A percentile compares a stretch with the other conserved stretches of the same genome.
These are phyloP conservation scores for Drosophila bipectinata DNA, from an alignment of 1,140 invertebrate species.

Conservation along the genomic window DNA sequence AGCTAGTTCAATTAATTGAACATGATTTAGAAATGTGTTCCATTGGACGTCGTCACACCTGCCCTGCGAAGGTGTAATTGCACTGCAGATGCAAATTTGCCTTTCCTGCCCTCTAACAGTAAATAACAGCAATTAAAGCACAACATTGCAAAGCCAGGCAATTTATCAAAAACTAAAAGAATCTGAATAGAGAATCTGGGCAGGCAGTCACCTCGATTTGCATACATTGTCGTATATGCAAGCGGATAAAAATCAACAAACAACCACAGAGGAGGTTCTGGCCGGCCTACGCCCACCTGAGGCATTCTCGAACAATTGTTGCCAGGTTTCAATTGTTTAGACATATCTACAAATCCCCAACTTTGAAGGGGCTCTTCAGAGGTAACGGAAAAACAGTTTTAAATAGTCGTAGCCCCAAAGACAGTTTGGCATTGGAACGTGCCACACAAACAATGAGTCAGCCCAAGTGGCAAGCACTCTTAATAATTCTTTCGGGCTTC, in stretches of 20 bases:
- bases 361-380: constrained; percentile 17
- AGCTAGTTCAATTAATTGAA: constrained; percentile 71
- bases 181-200: constrained; percentile 7
- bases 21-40: constrained; percentile 64
- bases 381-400: constrained; percentile 19
- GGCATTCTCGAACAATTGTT: constrained; percentile 5
- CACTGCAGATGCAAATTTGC: constrained; percentile 22
- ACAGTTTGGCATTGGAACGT: constrained; percentile 33
- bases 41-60: constrained; percentile 25
- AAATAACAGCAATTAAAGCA: constrained; percentile 50
- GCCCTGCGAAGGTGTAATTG: constrained; percentile 9
- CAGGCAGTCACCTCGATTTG: constrained; percentile 35
- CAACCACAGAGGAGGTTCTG: constrained; percentile 30
- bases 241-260: constrained; percentile 23
- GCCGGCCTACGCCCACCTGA: constrained; percentile 32
- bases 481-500: constrained; percentile 9
- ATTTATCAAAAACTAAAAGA: constrained; percentile 45
- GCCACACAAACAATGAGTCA: constrained; percentile 36
- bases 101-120: constrained; percentile 20
- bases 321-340: constrained; percentile 21
- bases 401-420: constrained; percentile 28
- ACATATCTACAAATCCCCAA: constrained; percentile 8
- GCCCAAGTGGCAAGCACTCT: constrained; percentile 11
- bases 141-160: constrained; percentile 6
- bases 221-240: constrained; percentile 20